Percentiles rank a stretch among this genome's conserved stretches.
Evolutionary conservation across 2,797 vertebrate genomes (phyloP).

Genomic region (Acrocephalus scirpaceus): DNA sequence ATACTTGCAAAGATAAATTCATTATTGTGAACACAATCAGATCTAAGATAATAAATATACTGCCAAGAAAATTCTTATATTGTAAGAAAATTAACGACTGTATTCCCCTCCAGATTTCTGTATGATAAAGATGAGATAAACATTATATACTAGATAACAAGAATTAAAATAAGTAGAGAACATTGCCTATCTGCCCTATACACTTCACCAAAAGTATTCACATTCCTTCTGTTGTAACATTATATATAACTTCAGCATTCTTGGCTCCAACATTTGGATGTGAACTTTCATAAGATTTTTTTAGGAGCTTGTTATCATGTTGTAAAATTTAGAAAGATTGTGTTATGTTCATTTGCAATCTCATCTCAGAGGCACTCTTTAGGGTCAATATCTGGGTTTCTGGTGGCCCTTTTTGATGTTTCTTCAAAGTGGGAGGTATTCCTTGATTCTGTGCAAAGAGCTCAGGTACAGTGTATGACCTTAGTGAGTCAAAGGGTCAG

Average conservation of each 20-base stretch:
- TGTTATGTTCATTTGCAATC: not conserved
- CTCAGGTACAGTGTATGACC: not conserved
- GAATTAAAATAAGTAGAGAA: not conserved
- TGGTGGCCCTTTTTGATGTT: not conserved
- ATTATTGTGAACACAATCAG: not conserved
- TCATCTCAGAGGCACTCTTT: not conserved
- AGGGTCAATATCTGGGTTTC: not conserved
- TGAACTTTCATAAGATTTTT: not conserved
- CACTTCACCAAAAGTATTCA: not conserved
- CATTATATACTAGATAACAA: not conserved
- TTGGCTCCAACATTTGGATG: not conserved
- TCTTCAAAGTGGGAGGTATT: not conserved
- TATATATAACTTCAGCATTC: not conserved
- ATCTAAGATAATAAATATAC: not conserved
- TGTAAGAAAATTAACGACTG: not conserved
- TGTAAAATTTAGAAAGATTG: not conserved
- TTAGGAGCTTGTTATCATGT: not conserved
- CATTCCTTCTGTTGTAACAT: not conserved
- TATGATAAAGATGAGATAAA: not conserved
- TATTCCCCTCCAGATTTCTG: not conserved
- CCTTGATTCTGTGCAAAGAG: not conserved
- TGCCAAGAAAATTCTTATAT: not conserved
- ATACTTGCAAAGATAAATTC: not conserved
- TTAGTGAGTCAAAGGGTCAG: not conserved
- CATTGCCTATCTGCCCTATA: not conserved